Evolutionary conservation across 2,797 vertebrate genomes (phyloP).

Genomic region (Arnoldichthys spilopterus): DNA sequence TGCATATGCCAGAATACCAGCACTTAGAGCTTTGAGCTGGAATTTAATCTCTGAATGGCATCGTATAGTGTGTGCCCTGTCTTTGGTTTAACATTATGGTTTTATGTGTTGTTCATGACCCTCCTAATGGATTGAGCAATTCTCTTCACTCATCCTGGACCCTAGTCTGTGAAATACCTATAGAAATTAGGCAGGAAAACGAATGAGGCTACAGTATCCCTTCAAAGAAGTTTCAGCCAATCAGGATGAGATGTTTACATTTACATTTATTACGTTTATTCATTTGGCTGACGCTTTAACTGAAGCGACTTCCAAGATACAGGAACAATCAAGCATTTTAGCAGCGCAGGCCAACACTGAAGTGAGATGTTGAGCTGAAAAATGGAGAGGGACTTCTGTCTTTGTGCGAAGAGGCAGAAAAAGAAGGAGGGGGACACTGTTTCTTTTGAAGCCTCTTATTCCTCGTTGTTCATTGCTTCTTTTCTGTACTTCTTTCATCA

Average conservation of each 20-base stretch:
- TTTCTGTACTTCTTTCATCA: background rate
- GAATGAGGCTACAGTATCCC: background rate
- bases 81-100: background rate
- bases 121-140: background rate
- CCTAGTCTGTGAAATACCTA: background rate
- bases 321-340: too few species aligned
- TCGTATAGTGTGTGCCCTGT: background rate
- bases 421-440: background rate
- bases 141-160: too few species aligned
- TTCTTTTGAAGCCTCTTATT: background rate
- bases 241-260: too few species aligned
- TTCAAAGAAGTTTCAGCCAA: background rate
- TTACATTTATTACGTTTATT: too few species aligned
- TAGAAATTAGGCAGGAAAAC: background rate
- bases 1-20: background rate
- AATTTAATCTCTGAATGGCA: background rate
- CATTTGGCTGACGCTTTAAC: too few species aligned
- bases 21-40: conserved; percentile 3
- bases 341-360: too few species aligned
- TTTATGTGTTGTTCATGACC: background rate
- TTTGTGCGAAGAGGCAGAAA: background rate
- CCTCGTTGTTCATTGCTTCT: background rate
- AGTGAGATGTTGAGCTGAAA: background rate
- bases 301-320: too few species aligned
- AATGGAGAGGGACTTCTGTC: background rate